phyloP scores from a whole-genome alignment of 2,888 invertebrate species.

The Aspidiotus destructor region DNA sequence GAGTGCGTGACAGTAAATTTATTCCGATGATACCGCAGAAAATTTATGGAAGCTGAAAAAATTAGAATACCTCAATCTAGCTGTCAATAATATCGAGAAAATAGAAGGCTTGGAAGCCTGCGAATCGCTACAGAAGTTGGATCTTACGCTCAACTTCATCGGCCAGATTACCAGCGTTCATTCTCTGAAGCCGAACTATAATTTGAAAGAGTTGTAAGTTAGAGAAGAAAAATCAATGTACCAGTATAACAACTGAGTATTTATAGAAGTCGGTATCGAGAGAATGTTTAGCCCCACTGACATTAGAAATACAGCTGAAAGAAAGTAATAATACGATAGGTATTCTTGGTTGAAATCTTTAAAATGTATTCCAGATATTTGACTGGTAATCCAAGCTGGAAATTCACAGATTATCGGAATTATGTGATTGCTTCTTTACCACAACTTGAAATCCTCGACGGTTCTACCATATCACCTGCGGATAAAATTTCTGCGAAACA shows the following conservation, averaged over 20 bases:
- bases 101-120: conserved; percentile 84
- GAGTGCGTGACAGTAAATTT: neutral
- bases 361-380: neutral
- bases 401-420: conserved; percentile 73
- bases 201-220: conserved; percentile 54
- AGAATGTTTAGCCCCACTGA: too few species aligned
- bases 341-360: too few species aligned
- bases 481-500: conserved; percentile 64
- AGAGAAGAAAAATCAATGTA: too few species aligned
- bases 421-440: conserved; percentile 75
- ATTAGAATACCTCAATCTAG: conserved; percentile 76
- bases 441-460: conserved; percentile 65
- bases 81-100: conserved; percentile 80
- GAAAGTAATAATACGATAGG: too few species aligned
- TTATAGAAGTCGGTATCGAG: too few species aligned
- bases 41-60: conserved; percentile 78
- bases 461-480: conserved; percentile 62
- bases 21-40: conserved; percentile 48
- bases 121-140: conserved; percentile 80
- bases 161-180: conserved; percentile 72
- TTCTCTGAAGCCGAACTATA: conserved; percentile 54
- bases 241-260: too few species aligned
- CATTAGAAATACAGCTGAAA: too few species aligned
- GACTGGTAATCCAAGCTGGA: conserved; percentile 77
- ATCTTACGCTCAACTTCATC: conserved; percentile 87